Base-by-base conservation (phyloP, 37 sponge, comb jelly and placozoan genomes). In the Chondrilla cf. caribensis region DNA sequence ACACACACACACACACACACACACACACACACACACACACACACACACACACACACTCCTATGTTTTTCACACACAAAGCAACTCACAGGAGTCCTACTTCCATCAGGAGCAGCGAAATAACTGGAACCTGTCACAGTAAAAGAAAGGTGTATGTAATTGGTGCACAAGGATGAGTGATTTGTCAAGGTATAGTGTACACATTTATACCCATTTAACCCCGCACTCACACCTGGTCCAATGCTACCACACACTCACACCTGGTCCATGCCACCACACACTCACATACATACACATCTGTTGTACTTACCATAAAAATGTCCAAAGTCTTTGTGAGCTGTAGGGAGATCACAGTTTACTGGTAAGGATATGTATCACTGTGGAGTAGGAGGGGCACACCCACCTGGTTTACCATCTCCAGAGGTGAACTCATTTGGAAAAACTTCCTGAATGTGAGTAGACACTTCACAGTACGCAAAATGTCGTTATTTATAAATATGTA, bases 81-180 rank as follows among this genome's bases (percentile, higher is more conserved):
- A 0, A 43, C 91, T 86, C 36, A 95, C 96, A 43, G 97, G 97
- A 60, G 95, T 97, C 64, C 97, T 84, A 42, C 97, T 87, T 9
- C 93, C 97, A 86, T 97, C 89, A 42, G 97, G 97, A 15, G 88
- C 92, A 38, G 97, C 92, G 57, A 97, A 85, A 57, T 97, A 97
- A 58, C 97, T 97, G 41, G 97, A 97, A 1, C 97, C 86, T 85
- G 57, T 21, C 42, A 0, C 6, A 19, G 14, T 36, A 24, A 25
- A 6, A 44, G 26, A 38, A 3, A 44, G 51, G 3, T 32, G 0
- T n/a, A n/a, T n/a, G n/a, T n/a, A n/a, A n/a, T n/a, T n/a, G n/a
- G n/a, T n/a, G n/a, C 51, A 47, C 51, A 11, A 47, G 51, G 9
- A 47, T 47, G 11, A 6, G 11, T 47, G 51, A 6, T 14, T 11